Evolutionary conservation across 2,113 vertebrate species (phyloP).

Genomic region (Gambusia holbrooki): DNA sequence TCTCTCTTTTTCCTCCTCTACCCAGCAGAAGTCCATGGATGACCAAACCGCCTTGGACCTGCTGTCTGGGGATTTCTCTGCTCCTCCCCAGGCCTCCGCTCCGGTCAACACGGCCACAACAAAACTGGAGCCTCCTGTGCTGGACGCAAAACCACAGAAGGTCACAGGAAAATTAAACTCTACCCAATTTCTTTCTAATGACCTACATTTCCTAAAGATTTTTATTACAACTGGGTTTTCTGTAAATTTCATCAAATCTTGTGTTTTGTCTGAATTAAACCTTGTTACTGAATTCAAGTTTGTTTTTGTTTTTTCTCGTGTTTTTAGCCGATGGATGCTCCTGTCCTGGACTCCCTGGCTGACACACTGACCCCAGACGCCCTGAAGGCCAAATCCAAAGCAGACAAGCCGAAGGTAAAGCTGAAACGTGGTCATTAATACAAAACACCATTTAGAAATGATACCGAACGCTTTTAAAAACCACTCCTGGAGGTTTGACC

Average conservation of each 20-base stretch:
- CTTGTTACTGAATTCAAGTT: not conserved
- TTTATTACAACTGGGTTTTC: not conserved
- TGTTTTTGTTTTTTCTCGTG: not conserved
- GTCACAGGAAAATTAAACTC: conserved; percentile 34
- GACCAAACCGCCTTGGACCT: conserved; percentile 70
- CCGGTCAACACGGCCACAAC: not conserved
- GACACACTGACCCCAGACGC: conserved; percentile 56
- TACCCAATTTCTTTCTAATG: not conserved
- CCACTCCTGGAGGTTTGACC: not conserved
- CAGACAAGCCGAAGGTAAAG: conserved; percentile 76
- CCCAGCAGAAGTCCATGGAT: conserved; percentile 61
- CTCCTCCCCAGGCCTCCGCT: conserved; percentile 7
- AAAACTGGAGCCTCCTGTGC: conserved; percentile 48
- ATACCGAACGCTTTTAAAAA: not conserved
- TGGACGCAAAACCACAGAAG: conserved; percentile 56
- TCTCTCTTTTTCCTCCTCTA: not conserved
- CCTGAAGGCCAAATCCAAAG: conserved; percentile 57
- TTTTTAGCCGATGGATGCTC: conserved; percentile 65
- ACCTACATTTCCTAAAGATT: not conserved
- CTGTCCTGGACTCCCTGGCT: conserved; percentile 63
- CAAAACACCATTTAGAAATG: not conserved
- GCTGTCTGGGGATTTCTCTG: conserved; percentile 71
- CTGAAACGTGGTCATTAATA: not conserved
- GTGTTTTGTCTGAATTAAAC: not conserved
- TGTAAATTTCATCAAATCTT: not conserved